These are phyloP conservation scores for Anabacerthia variegaticeps DNA, from an alignment of 2,797 vertebrate species.

Conservation along the genomic window DNA sequence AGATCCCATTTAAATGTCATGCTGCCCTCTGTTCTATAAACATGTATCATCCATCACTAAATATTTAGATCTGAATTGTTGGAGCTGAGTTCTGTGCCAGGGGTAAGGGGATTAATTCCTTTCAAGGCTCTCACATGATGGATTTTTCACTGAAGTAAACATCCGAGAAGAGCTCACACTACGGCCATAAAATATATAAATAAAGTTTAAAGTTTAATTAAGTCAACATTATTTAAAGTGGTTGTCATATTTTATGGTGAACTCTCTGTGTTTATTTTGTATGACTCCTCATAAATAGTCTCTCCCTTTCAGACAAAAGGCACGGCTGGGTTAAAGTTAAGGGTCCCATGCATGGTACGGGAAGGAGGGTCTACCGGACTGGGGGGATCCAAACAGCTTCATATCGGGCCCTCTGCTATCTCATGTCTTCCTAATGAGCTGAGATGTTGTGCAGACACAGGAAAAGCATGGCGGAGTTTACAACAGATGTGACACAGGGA, in stretches of 20 bases:
- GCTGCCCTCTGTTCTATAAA: constrained; percentile 85
- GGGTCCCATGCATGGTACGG: constrained; percentile 40
- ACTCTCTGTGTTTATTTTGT: constrained; percentile 82
- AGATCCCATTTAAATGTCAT: constrained; percentile 82
- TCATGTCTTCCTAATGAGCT: constrained; percentile 71
- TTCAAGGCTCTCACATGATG: constrained; percentile 84
- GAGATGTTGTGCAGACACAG: constrained; percentile 72
- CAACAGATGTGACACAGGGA: constrained; percentile 50
- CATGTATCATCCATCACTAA: constrained; percentile 87
- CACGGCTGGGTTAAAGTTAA: constrained; percentile 73
- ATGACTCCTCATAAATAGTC: constrained; percentile 81
- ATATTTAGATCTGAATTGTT: constrained; percentile 88
- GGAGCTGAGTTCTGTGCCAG: constrained; percentile 84
- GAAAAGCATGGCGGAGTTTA: constrained; percentile 64
- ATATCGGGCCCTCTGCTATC: constrained; percentile 67
- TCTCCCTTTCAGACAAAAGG: constrained; percentile 76
- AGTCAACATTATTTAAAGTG: constrained; percentile 85
- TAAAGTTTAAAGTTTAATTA: constrained; percentile 87
- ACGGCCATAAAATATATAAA: constrained; percentile 83
- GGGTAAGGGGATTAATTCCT: constrained; percentile 85
- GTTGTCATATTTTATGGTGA: constrained; percentile 84
- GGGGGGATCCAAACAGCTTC: not conserved
- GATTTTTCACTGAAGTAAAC: constrained; percentile 85
- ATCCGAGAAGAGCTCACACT: constrained; percentile 84
- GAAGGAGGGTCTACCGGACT: constrained; percentile 36